A percentile compares a stretch with the other conserved stretches of the same genome.
Evolutionary conservation across 2,113 vertebrate genomes (phyloP).

Genomic region (Apeltes quadracus): DNA sequence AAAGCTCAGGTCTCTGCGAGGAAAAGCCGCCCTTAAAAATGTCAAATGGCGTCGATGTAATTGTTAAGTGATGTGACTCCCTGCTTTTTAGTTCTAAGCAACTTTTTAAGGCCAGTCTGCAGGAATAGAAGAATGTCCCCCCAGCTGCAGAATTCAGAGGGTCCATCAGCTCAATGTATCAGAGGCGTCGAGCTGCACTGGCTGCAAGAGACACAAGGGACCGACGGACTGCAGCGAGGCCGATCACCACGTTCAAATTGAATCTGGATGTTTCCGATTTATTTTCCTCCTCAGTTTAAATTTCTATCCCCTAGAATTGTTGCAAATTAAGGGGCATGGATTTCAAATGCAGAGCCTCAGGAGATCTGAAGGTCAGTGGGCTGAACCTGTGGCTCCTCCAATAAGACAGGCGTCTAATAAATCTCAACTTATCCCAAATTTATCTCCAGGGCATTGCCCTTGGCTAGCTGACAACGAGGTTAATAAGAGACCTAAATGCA

Average conservation of each 20-base stretch:
- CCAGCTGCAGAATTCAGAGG: conserved; percentile 45
- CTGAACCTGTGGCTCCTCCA: conserved; percentile 11
- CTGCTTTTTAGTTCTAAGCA: conserved; percentile 43
- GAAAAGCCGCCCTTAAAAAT: conserved; percentile 45
- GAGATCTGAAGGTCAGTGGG: conserved; percentile 17
- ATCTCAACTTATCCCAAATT: conserved; percentile 15
- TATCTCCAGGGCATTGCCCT: conserved; percentile 2
- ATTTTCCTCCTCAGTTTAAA: neutral
- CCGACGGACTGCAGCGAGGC: neutral
- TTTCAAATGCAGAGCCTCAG: neutral
- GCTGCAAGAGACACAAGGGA: conserved; percentile 17
- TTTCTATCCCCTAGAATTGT: neutral
- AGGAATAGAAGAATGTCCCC: conserved; percentile 28
- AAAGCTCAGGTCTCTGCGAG: conserved; percentile 33
- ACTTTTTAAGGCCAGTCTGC: conserved; percentile 50
- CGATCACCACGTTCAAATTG: too few species aligned
- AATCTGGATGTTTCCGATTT: neutral
- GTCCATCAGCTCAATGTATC: conserved; percentile 20
- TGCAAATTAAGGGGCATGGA: neutral
- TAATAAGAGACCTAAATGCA: conserved; percentile 7
- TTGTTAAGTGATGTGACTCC: conserved; percentile 47
- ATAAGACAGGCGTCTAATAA: neutral
- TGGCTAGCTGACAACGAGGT: neutral
- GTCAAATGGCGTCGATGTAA: conserved; percentile 35
- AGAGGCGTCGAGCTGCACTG: conserved; percentile 35